These are phyloP conservation scores for Danaus melanippus DNA, from an alignment of 1,140 invertebrate genomes.

Conservation along the genomic window DNA sequence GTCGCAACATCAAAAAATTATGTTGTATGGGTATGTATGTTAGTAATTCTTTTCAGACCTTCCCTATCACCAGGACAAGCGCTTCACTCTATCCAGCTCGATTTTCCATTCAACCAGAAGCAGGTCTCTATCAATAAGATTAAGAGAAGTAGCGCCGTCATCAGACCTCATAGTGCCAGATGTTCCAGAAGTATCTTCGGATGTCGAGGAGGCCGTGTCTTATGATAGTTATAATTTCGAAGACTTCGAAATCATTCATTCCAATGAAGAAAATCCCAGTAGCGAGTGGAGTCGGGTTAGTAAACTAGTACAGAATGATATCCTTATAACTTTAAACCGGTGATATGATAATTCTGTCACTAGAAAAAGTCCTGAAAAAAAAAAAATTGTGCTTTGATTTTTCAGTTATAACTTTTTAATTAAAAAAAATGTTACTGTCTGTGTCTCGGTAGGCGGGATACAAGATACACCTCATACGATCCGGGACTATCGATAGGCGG, in stretches of 20 bases:
- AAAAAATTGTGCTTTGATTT: too few relatives aligned
- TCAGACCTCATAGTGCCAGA: not conserved
- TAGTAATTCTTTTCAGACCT: slow-evolving; percentile 36
- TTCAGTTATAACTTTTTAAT: too few relatives aligned
- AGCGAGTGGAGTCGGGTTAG: slow-evolving; percentile 1
- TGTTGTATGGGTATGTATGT: too few relatives aligned
- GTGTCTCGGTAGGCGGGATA: too few relatives aligned
- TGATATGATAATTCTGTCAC: too few relatives aligned
- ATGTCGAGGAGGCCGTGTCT: slow-evolving; percentile 45
- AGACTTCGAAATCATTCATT: slow-evolving; percentile 52
- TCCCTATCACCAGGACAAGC: slow-evolving; percentile 52
- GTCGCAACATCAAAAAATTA: too few relatives aligned
- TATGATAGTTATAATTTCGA: slow-evolving; percentile 50
- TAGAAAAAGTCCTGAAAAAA: too few relatives aligned
- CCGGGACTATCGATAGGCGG: too few relatives aligned
- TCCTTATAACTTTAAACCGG: not conserved
- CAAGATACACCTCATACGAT: too few relatives aligned
- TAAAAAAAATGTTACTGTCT: too few relatives aligned
- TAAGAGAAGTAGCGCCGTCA: slow-evolving; percentile 11
- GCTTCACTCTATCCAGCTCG: slow-evolving; percentile 42
- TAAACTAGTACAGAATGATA: not conserved
- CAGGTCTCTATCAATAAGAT: not conserved
- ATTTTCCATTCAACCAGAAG: slow-evolving; percentile 35
- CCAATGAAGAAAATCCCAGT: slow-evolving; percentile 34
- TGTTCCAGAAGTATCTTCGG: slow-evolving; percentile 19